Evolutionary conservation across 2,888 invertebrate genomes (phyloP), one percentile per base, ranked within the genome.

Genomic region (Drosophila kanekoi): DNA sequence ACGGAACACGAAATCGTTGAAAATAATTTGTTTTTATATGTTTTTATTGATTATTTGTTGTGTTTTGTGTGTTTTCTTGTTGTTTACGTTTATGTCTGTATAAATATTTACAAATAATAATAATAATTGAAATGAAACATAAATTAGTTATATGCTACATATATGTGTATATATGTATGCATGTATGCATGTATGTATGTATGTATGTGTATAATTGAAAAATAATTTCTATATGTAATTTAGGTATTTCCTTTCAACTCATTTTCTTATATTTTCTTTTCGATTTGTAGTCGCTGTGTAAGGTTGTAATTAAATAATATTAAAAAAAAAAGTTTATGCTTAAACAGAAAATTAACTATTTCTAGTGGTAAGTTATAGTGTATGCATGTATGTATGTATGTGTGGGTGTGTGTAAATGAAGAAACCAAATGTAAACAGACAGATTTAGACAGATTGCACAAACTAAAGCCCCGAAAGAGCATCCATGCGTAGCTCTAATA

Each of bases 61-160:
- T 56, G 9, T 40, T 64, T 28, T 45, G 43, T 45, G 43, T 54
- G 23, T 52, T 38, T 48, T 58, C 1, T 47, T 59, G 37, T 10
- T 44, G 20, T 37, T 52, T 43, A 9, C 16, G 38, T 51, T 38
- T 40, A 45, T 48, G 48, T 67, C 18, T 73, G 56, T 60, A 54
- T 66, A 47, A 67, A 66, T 68, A 69, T 74, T 45, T 78, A 79
- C 75, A 74, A 28, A 43, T 51, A 65, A 73, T 64, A 28, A 43
- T 51, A 65, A 73, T 64, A 72, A 58, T 62, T 59, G 48, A 67
- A 64, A 62, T 64, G 48, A 65, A 68, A 45, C 41, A 72, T 77
- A 77, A 72, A 72, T 60, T 45, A 62, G 40, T 41, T 74, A 62
- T 54, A 45, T 44, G 38, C 20, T 44, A 45, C 20, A 23, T 47